A percentile compares a stretch with the other conserved stretches of the same genome.
phyloP scores from a whole-genome alignment of 2,797 vertebrate species.

The Crocidura indochinensis region DNA sequence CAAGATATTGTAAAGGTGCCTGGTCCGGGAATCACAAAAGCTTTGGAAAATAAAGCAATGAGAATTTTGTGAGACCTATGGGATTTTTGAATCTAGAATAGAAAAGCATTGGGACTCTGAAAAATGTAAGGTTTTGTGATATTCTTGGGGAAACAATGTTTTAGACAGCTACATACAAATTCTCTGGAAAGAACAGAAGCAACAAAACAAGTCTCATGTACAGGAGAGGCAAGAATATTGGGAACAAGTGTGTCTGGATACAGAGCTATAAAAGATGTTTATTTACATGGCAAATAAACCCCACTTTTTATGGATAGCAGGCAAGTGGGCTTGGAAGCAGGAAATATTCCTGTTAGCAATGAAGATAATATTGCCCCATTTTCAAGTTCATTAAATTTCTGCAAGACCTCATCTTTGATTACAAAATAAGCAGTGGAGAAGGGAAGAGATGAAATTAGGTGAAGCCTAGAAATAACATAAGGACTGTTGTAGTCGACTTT shows the following conservation, averaged over 20 bases:
- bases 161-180: background rate
- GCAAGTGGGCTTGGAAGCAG: background rate
- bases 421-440: too few relatives aligned
- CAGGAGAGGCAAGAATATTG: background rate
- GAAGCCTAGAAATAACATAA: too few relatives aligned
- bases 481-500: too few relatives aligned
- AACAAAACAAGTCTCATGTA: background rate
- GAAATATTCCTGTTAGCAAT: too few relatives aligned
- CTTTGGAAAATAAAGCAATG: background rate
- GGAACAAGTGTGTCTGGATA: background rate
- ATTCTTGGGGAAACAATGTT: background rate
- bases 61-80: background rate
- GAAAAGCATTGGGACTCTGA: background rate
- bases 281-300: background rate
- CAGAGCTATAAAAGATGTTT: background rate
- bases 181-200: background rate
- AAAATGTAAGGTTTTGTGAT: background rate
- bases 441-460: too few relatives aligned
- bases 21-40: background rate
- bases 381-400: too few relatives aligned
- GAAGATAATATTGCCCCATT: too few relatives aligned
- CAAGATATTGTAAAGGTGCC: constrained; percentile 3
- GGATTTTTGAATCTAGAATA: background rate
- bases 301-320: background rate
- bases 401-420: too few relatives aligned